These are phyloP conservation scores for Cyprinella venusta DNA, from an alignment of 2,797 vertebrate species.

Conservation along the genomic window DNA sequence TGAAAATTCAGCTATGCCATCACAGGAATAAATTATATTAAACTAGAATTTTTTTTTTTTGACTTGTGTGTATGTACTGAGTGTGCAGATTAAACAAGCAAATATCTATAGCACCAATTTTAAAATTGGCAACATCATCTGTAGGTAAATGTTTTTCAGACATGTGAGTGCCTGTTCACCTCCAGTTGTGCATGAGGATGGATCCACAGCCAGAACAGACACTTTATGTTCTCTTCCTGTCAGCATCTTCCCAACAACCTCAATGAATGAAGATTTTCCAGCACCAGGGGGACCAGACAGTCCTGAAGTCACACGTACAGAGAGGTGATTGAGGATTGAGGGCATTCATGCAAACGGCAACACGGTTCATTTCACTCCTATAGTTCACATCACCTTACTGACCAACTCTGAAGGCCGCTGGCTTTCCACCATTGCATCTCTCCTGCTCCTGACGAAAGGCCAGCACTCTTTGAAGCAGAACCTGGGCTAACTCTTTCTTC, in stretches of 20 bases:
- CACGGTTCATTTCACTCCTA: not conserved
- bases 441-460: slow-evolving; percentile 86
- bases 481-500: slow-evolving; percentile 92
- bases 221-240: slow-evolving; percentile 90
- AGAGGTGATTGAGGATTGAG: not conserved
- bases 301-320: slow-evolving; percentile 74
- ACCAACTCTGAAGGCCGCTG: slow-evolving; percentile 96
- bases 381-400: slow-evolving; percentile 73
- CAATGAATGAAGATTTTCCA: slow-evolving; percentile 97
- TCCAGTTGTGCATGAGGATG: slow-evolving; percentile 95
- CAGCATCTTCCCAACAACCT: slow-evolving; percentile 96
- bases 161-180: slow-evolving; percentile 76
- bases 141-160: not conserved
- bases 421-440: slow-evolving; percentile 81
- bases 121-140: not conserved
- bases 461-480: slow-evolving; percentile 92
- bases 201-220: slow-evolving; percentile 94
- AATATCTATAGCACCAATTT: not conserved
- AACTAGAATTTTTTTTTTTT: no score
- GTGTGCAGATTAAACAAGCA: not conserved
- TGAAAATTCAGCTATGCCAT: not conserved
- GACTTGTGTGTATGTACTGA: not conserved
- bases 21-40: not conserved
- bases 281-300: slow-evolving; percentile 96
- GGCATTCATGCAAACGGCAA: slow-evolving; percentile 3